A percentile compares a stretch with the other conserved stretches of the same genome.
Conservation (phyloP, 2,113 vertebrate species). For the Brachyhypopomus occidentalis region DNA sequence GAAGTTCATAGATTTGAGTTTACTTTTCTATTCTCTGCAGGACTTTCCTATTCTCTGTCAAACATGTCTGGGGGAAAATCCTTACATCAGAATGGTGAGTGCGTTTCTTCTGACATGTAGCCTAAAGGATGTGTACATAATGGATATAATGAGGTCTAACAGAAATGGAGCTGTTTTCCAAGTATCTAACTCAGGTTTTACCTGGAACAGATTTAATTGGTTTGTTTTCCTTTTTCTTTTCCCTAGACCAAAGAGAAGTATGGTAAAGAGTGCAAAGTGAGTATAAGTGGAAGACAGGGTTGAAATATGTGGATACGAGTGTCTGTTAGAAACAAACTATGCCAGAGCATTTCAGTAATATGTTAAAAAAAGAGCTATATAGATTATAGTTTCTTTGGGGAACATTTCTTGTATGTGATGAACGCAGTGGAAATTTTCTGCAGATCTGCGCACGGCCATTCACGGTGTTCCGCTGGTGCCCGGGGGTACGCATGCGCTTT, state of each 20-base stretch:
- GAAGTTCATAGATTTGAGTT: background rate
- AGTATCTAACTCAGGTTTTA: background rate
- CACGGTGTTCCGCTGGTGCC: conserved; percentile 97
- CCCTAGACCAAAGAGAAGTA: conserved; percentile 97
- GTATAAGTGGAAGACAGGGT: conserved; percentile 22
- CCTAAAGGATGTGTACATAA: no score
- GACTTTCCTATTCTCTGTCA: conserved; percentile 97
- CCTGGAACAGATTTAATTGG: background rate
- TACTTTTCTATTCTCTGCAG: conserved; percentile 63
- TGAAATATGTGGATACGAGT: no score
- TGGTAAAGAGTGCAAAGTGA: conserved; percentile 97
- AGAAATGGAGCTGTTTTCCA: background rate
- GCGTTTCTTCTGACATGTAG: no score
- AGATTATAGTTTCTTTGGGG: no score
- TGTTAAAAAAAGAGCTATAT: no score
- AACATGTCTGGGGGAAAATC: conserved; percentile 97
- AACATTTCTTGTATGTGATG: no score
- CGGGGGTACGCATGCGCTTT: conserved; percentile 94
- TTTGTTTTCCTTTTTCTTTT: conserved; percentile 13
- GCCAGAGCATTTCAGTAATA: background rate
- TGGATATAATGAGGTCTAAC: background rate
- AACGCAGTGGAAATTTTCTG: background rate
- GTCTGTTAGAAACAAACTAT: background rate
- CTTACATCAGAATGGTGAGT: conserved; percentile 96
- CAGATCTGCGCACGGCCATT: conserved; percentile 97